Base-by-base conservation (phyloP, 2,888 invertebrate species). In the Apodemia hepburni region DNA sequence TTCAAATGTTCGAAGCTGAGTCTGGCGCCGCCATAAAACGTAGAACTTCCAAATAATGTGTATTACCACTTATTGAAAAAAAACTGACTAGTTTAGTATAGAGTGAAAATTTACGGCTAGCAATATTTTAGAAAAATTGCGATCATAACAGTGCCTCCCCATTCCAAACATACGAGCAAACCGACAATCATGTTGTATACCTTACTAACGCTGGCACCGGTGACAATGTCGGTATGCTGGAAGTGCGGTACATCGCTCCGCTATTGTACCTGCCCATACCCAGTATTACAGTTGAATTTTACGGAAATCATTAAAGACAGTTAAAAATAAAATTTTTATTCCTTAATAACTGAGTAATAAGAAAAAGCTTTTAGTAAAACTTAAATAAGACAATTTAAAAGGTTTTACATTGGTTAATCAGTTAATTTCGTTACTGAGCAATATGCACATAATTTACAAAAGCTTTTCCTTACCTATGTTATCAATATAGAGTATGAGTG, bases 151-250 rank as follows among this genome's bases (percentile, higher is more conserved):
- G 63, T 68, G 66, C 70, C 76, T 76, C 76, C 78, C 73, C 60
- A 67, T 73, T 69, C 74, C 78, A 82, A 81, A 79, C 76, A 78
- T 80, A 80, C 77, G 78, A 79, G 74, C 80, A 85, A 84, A 83
- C 79, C 81, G 69, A 71, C 73, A 75, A 69, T 72, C 69, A 64
- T 66, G 65, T 65, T 77, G 71, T 81, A 81, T 95, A 95, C 95
- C 95, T 95, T 93, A 93, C 93, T 86, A 94, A 87, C 81, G 93
- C 92, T 86, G 94, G 93, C 83, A 94, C 92, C 88, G 94, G 93
- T 79, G 95, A 93, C 92, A 97, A 94, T 92, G 96, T 95, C 85
- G 97, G 97, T 93, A 97, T 97, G 93, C 97, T 97, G 89, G 96
- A 97, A 80, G 97, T 96, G 94, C 97, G 95, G 93, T 95, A 95